Evolutionary conservation across 2,888 invertebrate genomes (phyloP), one percentile per base, ranked within the genome.

Genomic region (Tromatobia lineatoria): DNA sequence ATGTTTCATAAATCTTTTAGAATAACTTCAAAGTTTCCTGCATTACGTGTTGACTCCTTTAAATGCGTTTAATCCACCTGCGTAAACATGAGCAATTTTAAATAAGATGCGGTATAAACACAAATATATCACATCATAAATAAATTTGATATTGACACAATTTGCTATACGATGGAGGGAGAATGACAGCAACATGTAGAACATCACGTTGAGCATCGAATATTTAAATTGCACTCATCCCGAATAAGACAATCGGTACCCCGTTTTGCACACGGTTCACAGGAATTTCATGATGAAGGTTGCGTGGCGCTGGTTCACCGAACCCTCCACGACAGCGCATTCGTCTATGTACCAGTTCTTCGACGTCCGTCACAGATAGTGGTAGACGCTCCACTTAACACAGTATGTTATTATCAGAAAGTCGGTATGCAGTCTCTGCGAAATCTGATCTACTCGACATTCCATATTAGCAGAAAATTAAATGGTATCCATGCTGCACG

Each of bases 261-360:
- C 20, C 20, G 23, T 42, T 66, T 66, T 66, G 45, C 66, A 45
- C 66, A 66, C 66, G 66, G 23, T 11, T 45, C 42, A 18, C n/a
- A 23, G 10, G 10, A 20, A 20, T 25, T 13, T 23, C 15, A 50
- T 6, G n/a, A 25, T 25, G 23, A 15, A 11, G 57, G 57, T 3
- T 11, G 57, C 57, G 34, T 3, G 23, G 10, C 8, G 2, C 54
- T 7, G 23, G 11, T 20, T 18, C 42, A 8, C n/a, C 4, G 34
- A 34, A n/a, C 29, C 2, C 66, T 42, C 42, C 20, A 10, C 38
- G 18, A 42, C 2, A 11, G 57, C 42, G 13, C 66, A 66, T 42
- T 66, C 66, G 66, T 3, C 10, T 45, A 23, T 8, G 45, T 20
- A 66, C 38, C 42, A 42, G 10, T 25, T 3, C 57, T 57, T 6